phyloP scores from a whole-genome alignment of 2,113 vertebrate species.

The Phyllostomus discolor region DNA sequence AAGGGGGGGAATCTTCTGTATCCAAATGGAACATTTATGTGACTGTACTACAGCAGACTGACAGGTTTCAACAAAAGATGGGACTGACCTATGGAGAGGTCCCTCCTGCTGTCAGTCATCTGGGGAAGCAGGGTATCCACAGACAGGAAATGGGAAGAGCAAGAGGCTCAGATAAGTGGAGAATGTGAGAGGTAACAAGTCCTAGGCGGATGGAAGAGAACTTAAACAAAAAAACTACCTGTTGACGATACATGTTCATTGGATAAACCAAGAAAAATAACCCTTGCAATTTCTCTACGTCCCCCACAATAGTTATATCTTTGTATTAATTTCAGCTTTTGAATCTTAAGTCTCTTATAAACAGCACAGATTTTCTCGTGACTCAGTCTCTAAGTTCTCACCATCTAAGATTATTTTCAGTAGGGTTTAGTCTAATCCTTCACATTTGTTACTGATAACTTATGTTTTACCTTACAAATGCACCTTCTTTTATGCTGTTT shows the following conservation, averaged over 20 bases:
- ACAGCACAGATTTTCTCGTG: background rate
- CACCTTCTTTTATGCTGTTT: background rate
- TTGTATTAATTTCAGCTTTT: slow-evolving; percentile 5
- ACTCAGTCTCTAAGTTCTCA: background rate
- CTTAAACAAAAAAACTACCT: background rate
- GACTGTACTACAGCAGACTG: background rate
- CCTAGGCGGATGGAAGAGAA: background rate
- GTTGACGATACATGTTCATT: background rate
- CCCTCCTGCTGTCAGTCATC: background rate
- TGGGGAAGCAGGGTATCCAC: background rate
- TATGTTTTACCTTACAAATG: background rate
- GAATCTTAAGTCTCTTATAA: background rate
- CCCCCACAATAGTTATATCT: background rate
- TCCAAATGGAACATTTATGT: background rate
- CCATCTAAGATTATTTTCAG: slow-evolving; percentile 2
- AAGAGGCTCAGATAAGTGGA: background rate
- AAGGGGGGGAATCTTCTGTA: background rate
- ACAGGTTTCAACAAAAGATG: background rate
- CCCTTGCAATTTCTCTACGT: background rate
- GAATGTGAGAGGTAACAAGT: background rate
- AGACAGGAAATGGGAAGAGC: background rate
- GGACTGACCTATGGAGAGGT: background rate
- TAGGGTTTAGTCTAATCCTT: background rate
- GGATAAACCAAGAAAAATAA: background rate
- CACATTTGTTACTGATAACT: slow-evolving; percentile 23